Conservation (phyloP, 2,888 invertebrate genomes). For the Catonia carolina region DNA sequence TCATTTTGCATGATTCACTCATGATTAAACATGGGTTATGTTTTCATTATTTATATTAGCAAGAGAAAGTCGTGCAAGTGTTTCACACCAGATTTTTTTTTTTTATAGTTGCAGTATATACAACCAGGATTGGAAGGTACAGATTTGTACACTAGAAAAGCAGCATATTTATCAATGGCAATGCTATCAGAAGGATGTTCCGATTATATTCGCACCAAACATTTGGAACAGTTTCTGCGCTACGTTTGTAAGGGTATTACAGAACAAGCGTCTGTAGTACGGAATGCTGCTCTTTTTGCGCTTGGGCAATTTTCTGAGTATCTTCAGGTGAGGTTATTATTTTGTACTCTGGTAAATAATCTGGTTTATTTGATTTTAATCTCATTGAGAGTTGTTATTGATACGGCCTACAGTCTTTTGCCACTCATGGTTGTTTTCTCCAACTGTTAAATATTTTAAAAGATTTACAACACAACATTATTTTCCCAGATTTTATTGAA, state of each 20-base stretch:
- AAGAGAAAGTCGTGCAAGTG: too few species aligned
- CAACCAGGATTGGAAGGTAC: conserved; percentile 57
- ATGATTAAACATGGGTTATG: too few species aligned
- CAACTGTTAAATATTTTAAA: not conserved
- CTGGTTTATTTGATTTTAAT: too few species aligned
- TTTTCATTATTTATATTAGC: too few species aligned
- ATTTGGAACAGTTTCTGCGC: conserved; percentile 59
- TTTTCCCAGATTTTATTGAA: too few species aligned
- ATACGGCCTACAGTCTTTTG: too few species aligned
- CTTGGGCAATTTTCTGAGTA: conserved; percentile 75
- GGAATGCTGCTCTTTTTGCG: conserved; percentile 70
- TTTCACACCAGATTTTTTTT: conserved; percentile 10
- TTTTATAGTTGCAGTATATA: conserved; percentile 48
- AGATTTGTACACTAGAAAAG: conserved; percentile 59
- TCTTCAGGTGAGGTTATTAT: conserved; percentile 57
- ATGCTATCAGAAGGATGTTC: conserved; percentile 73
- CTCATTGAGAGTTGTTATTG: too few species aligned
- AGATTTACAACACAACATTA: too few species aligned
- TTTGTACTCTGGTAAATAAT: too few species aligned
- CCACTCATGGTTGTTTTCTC: not conserved
- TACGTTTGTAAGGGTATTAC: conserved; percentile 64
- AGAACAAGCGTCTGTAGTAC: conserved; percentile 55
- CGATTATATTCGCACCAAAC: conserved; percentile 64
- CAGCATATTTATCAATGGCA: conserved; percentile 64
- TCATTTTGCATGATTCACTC: too few species aligned